phyloP scores from a whole-genome alignment of 2,888 invertebrate genomes.

The Netelia inedita region DNA sequence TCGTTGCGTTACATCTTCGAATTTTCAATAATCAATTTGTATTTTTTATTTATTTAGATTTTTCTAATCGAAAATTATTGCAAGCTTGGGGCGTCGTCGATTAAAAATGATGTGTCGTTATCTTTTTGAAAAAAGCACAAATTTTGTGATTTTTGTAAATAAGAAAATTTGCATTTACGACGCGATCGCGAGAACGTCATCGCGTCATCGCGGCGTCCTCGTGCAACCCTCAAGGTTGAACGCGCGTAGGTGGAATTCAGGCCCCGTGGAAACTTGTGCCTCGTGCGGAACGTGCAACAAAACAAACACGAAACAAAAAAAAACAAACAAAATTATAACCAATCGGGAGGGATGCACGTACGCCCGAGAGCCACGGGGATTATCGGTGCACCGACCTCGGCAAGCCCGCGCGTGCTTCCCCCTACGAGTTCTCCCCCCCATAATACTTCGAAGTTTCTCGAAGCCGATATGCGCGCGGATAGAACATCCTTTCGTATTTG shows the following conservation, averaged over 20 bases:
- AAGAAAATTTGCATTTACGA: not conserved
- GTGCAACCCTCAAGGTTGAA: conserved; percentile 14
- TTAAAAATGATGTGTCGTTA: too few relatives aligned
- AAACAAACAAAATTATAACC: not conserved
- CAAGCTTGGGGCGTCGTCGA: too few relatives aligned
- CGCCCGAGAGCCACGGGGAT: conserved; percentile 1
- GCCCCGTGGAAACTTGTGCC: not conserved
- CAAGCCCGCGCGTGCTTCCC: not conserved
- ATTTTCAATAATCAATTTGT: too few relatives aligned
- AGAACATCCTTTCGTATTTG: not conserved
- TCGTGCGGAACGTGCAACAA: too few relatives aligned
- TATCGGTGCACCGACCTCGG: conserved; percentile 39
- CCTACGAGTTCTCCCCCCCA: not conserved
- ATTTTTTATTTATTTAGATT: too few relatives aligned
- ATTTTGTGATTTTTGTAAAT: too few relatives aligned
- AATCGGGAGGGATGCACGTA: conserved; percentile 39
- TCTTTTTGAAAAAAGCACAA: too few relatives aligned
- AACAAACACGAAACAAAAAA: not conserved
- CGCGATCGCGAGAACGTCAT: not conserved
- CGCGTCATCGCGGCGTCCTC: not conserved
- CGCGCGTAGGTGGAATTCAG: conserved; percentile 26
- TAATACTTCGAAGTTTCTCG: conserved; percentile 20
- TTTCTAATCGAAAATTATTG: too few relatives aligned
- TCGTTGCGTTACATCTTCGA: too few relatives aligned
- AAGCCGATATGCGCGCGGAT: not conserved